A percentile compares a stretch with the other conserved stretches of the same genome.
Conservation (phyloP, 2,888 invertebrate genomes). For the Hecatera dysodea region DNA sequence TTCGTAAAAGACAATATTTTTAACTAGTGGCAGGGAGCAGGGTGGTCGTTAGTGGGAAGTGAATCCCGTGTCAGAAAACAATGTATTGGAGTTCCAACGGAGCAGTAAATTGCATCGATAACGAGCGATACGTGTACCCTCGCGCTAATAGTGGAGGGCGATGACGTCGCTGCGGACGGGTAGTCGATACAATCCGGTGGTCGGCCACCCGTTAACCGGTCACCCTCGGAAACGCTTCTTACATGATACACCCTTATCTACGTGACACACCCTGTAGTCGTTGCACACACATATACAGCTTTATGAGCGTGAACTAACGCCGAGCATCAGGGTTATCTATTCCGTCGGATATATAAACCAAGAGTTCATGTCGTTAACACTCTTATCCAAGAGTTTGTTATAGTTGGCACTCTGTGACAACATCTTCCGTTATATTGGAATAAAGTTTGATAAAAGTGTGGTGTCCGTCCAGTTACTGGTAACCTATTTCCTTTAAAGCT, state of each 20-base stretch:
- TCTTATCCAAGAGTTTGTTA: constrained; percentile 19
- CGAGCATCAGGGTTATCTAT: constrained; percentile 42
- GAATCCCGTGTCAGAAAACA: constrained; percentile 10
- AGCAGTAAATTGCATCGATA: constrained; percentile 40
- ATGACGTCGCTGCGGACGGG: constrained; percentile 32
- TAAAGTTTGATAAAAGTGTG: neutral
- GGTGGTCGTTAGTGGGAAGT: constrained; percentile 1
- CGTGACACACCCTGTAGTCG: constrained; percentile 57
- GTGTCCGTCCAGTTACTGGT: neutral
- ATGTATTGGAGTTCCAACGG: constrained; percentile 15
- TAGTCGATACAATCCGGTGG: constrained; percentile 50
- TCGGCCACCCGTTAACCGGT: constrained; percentile 60
- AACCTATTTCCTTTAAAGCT: constrained; percentile 3
- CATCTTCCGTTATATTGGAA: constrained; percentile 3
- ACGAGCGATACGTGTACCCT: constrained; percentile 20
- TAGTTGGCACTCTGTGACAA: neutral
- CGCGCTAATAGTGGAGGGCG: constrained; percentile 16
- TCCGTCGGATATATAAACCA: constrained; percentile 21
- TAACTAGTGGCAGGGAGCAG: neutral
- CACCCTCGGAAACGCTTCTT: constrained; percentile 51
- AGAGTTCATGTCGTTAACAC: constrained; percentile 25
- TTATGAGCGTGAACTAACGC: constrained; percentile 55
- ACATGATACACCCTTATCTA: constrained; percentile 49
- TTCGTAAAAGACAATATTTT: neutral
- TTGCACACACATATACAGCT: constrained; percentile 40